Base-by-base conservation (phyloP, 1,140 invertebrate species). In the Hylyphantes graminicola region DNA sequence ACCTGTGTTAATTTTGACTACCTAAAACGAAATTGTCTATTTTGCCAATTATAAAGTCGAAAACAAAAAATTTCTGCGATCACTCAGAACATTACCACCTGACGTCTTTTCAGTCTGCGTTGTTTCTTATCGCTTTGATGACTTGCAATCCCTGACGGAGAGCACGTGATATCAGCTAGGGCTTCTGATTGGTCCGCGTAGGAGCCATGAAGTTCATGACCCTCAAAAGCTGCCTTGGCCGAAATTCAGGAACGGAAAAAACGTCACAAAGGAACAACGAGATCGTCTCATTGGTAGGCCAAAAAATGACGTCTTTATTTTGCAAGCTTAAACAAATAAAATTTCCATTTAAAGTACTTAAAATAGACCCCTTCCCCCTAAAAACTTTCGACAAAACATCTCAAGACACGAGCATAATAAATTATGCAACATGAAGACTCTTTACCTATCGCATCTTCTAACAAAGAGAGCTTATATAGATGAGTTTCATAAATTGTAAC, bases 41-140 rank as follows among this genome's bases (percentile, higher is more conserved):
- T 50, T 65, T 59, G 51, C 59, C 61, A 75, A 75, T 53, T 50
- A 63, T 63, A 55, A 54, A 17, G 65, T 68, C n/a, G 15, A 64
- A 65, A 81, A 83, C 80, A 83, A 83, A 74, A 72, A 70, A 65
- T 21, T 19, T n/a, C 21, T 59, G 35, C 48, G 19, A 64, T 12
- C 54, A 54, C 57, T 75, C 80, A 83, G 72, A 57, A 83, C 80
- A 74, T 75, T 65, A 74, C 70, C 70, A 83, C 80, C 80, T 83
- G 80, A 83, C 80, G 80, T 83, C 80, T 83, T 83, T 51, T 11
- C 48, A 65, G 50, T 17, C 57, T 74, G 70, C 70, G 72, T 83
- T 74, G 70, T 83, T 74, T 75, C 80, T 83, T 83, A 83, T 83
- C 80, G 72, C 80, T 74, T 76, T 80, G 80, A 83, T 83, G 80